Evolutionary conservation across 2,113 vertebrate species (phyloP), one percentile per base, ranked within the genome.

Genomic region (Zosterops pallidus): DNA sequence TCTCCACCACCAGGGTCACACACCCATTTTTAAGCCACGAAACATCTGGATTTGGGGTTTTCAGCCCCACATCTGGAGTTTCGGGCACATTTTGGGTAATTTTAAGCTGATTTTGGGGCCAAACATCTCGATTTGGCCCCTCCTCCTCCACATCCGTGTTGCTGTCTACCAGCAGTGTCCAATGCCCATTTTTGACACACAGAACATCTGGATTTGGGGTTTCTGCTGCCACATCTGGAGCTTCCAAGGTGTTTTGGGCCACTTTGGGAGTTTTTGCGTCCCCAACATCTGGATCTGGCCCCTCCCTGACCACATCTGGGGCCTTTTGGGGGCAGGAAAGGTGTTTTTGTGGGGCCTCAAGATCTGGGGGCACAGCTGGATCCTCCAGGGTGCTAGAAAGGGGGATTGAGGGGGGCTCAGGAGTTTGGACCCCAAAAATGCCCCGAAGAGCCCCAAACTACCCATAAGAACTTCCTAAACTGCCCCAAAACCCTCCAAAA

Each of bases 21-120:
- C 2, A 2, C 6, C 20, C 55, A 3, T 11, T 59, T 23, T 14
- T 10, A 11, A 29, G 20, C 25, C 33, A 35, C 3, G 2, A 1
- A 46, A 31, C 41, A 67, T 46, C 33, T 56, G 77, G 50, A 67
- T 29, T 20, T 9, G 9, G 41, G 26, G 9, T 0, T 7, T 7
- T 4, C 3, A 3, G 12, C 15, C 5, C 4, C 47, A 63, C 59
- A 41, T n/a, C 59, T 29, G 67, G 55, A 2, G 37, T 15, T 20
- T 29, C 4, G 0, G 46, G 65, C 2, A 20, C 37, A 4, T 16
- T 24, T 5, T 7, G 55, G 12, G 55, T 7, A 0, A 2, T 8
- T 16, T 25, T 2, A 9, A 29, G 76, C 4, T 2, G 0, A 9
- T 65, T 5, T 0, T 0, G 11, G 23, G 6, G 3, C 0, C 1